A percentile compares a stretch with the other conserved stretches of the same genome.
Evolutionary conservation across 2,113 vertebrate species (phyloP).

Genomic region (human): GRCh38 chr4:53954001-53954500

Average conservation of each 20-base stretch:
- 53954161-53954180: not conserved
- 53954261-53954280: not conserved
- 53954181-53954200: not conserved
- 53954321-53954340: not conserved
- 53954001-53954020: not conserved
- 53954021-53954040: not conserved
- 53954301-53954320: not conserved
- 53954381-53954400: not conserved
- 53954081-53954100: not conserved
- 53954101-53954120: not conserved
- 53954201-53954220: not conserved
- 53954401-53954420: not conserved
- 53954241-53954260: not conserved
- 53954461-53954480: not conserved
- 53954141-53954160: not conserved
- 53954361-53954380: not conserved
- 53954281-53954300: not conserved
- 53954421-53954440: not conserved
- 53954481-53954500: not conserved
- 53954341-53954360: not conserved
- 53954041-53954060: not conserved
- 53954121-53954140: not conserved
- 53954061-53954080: not conserved
- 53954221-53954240: not conserved
- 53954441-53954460: not conserved